These are phyloP conservation scores for Cryptus armator DNA, from an alignment of 2,888 invertebrate species.

Conservation along the genomic window DNA sequence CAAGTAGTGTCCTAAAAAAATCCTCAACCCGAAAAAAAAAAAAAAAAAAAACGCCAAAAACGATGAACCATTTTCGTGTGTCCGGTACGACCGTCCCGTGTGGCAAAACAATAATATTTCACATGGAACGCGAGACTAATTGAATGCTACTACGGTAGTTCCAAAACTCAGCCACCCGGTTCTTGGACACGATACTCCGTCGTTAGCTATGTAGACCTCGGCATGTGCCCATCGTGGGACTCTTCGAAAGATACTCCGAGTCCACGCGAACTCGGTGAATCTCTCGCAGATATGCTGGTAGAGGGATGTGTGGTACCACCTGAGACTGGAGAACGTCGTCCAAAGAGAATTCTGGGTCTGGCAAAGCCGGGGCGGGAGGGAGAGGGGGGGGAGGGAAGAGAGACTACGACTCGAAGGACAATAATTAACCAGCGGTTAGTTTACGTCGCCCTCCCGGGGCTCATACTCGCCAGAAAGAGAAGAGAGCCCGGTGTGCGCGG, in stretches of 20 bases:
- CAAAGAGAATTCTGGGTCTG: constrained; percentile 48
- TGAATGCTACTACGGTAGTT: constrained; percentile 85
- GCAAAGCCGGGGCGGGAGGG: constrained; percentile 49
- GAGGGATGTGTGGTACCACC: constrained; percentile 5
- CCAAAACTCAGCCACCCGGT: constrained; percentile 76
- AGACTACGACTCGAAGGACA: constrained; percentile 76
- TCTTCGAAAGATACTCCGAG: constrained; percentile 4
- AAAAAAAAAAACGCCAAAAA: constrained; percentile 22
- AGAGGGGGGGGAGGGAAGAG: constrained; percentile 44
- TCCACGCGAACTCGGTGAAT: constrained; percentile 17
- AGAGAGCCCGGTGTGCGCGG: constrained; percentile 58
- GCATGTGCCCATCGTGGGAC: constrained; percentile 27
- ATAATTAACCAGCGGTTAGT: constrained; percentile 85
- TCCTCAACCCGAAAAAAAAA: neutral
- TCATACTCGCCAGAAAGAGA: constrained; percentile 64
- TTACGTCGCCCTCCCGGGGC: constrained; percentile 82
- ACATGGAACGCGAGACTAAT: constrained; percentile 83
- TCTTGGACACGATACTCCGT: constrained; percentile 56
- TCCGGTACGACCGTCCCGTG: constrained; percentile 25
- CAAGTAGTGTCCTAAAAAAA: too few species aligned
- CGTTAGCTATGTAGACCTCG: constrained; percentile 53
- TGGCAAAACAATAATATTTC: constrained; percentile 80
- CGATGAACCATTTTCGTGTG: constrained; percentile 19
- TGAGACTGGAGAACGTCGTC: constrained; percentile 19
- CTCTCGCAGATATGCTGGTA: constrained; percentile 21